These are phyloP conservation scores for Siniperca scherzeri DNA, from an alignment of 2,797 vertebrate genomes.

Conservation along the genomic window DNA sequence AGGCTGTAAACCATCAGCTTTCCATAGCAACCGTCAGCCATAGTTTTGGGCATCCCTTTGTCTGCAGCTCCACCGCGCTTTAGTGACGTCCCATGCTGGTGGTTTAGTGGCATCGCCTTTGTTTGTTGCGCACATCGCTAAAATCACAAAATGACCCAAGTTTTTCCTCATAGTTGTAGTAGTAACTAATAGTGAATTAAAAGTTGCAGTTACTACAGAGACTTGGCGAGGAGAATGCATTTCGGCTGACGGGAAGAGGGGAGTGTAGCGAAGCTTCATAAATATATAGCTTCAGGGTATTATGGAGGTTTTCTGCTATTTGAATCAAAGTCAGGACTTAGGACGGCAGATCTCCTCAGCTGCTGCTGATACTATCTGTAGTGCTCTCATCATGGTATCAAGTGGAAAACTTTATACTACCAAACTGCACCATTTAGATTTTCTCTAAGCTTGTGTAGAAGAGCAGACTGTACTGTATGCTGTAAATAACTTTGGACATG, in stretches of 20 bases:
- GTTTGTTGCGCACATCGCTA: slow-evolving; percentile 29
- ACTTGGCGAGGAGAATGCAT: slow-evolving; percentile 1
- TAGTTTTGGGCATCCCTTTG: slow-evolving; percentile 71
- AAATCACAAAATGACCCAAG: slow-evolving; percentile 6
- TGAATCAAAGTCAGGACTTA: slow-evolving; percentile 12
- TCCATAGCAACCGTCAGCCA: slow-evolving; percentile 75
- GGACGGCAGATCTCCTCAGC: slow-evolving; percentile 9
- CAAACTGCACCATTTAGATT: slow-evolving; percentile 15
- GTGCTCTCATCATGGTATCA: neutral
- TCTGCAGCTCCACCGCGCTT: slow-evolving; percentile 45
- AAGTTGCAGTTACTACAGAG: neutral
- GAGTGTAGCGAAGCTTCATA: neutral
- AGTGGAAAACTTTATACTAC: neutral
- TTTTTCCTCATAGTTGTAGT: slow-evolving; percentile 1
- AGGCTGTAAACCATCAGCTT: slow-evolving; percentile 71
- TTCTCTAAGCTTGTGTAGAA: neutral
- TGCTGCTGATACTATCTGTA: neutral
- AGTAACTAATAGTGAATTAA: slow-evolving; percentile 10
- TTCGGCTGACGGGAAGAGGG: slow-evolving; percentile 14
- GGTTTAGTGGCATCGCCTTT: slow-evolving; percentile 35
- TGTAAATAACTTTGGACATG: neutral
- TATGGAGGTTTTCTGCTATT: slow-evolving; percentile 12
- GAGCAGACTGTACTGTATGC: neutral
- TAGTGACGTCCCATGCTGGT: slow-evolving; percentile 34
- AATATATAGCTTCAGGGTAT: neutral